These are phyloP conservation scores for Trinectes maculatus DNA, from an alignment of 2,113 vertebrate genomes.

Conservation along the genomic window DNA sequence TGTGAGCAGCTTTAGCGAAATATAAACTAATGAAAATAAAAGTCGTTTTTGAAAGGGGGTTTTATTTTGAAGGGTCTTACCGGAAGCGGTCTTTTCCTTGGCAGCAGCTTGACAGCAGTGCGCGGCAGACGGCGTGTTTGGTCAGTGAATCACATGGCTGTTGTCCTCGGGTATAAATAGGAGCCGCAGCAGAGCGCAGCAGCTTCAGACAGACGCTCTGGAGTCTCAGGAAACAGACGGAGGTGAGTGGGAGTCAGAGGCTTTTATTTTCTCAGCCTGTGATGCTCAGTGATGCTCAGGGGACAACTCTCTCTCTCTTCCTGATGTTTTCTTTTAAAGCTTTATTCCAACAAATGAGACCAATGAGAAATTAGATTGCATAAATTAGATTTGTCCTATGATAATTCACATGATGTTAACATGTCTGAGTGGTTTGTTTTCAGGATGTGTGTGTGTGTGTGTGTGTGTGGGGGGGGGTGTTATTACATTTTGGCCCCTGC, in stretches of 20 bases:
- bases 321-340: background rate
- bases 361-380: no score
- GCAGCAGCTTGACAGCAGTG: background rate
- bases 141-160: constrained; percentile 51
- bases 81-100: background rate
- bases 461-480: no score
- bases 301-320: background rate
- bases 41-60: no score
- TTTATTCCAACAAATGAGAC: background rate
- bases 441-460: background rate
- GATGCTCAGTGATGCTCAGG: constrained; percentile 21
- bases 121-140: background rate
- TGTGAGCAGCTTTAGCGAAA: no score
- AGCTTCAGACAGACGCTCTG: constrained; percentile 54
- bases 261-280: background rate
- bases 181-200: constrained; percentile 20
- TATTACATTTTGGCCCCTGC: background rate
- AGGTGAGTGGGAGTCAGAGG: constrained; percentile 54
- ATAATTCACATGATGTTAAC: no score
- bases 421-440: background rate
- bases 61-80: constrained; percentile 41
- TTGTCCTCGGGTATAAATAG: constrained; percentile 57
- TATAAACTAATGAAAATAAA: no score
- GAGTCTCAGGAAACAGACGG: constrained; percentile 35
- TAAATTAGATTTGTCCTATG: no score